Conservation (phyloP, 2,888 invertebrate species). For the Stramonita haemastoma region DNA sequence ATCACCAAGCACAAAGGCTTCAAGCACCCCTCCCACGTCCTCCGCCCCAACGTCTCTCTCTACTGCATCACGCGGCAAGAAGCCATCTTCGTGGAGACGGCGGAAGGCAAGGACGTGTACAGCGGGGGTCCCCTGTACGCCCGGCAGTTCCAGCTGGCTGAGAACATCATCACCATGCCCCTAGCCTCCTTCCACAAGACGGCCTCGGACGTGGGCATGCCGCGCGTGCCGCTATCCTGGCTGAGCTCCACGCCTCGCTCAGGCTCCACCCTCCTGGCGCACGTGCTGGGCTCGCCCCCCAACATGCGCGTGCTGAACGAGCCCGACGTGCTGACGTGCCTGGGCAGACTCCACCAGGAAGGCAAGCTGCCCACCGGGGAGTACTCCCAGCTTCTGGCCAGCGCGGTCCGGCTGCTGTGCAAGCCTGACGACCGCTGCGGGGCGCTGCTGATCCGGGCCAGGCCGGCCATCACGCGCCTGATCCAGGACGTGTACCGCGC, state of each 20-base stretch:
- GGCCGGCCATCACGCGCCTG: conserved; percentile 65
- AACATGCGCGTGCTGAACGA: conserved; percentile 66
- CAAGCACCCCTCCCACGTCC: conserved; percentile 68
- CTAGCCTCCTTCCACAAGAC: conserved; percentile 70
- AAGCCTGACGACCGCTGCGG: conserved; percentile 69
- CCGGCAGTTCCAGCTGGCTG: conserved; percentile 66
- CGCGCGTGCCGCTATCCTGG: conserved; percentile 66
- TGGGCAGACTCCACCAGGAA: conserved; percentile 61
- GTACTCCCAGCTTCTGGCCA: conserved; percentile 65
- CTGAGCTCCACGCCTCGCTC: conserved; percentile 67
- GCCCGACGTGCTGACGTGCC: conserved; percentile 68
- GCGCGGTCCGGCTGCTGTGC: conserved; percentile 66
- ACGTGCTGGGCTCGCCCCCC: conserved; percentile 62
- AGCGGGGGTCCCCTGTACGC: conserved; percentile 59
- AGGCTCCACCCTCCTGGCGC: conserved; percentile 67
- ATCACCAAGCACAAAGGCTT: conserved; percentile 68
- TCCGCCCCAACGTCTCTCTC: conserved; percentile 66
- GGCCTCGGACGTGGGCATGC: conserved; percentile 69
- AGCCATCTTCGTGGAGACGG: conserved; percentile 69
- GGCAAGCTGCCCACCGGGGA: conserved; percentile 60
- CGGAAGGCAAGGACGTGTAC: conserved; percentile 60
- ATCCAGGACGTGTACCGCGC: conserved; percentile 62
- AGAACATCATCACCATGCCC: conserved; percentile 68
- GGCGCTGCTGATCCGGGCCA: conserved; percentile 62
- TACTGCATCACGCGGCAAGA: conserved; percentile 69